phyloP scores from a whole-genome alignment of 2,113 vertebrate species.

The Syngnathus floridae region DNA sequence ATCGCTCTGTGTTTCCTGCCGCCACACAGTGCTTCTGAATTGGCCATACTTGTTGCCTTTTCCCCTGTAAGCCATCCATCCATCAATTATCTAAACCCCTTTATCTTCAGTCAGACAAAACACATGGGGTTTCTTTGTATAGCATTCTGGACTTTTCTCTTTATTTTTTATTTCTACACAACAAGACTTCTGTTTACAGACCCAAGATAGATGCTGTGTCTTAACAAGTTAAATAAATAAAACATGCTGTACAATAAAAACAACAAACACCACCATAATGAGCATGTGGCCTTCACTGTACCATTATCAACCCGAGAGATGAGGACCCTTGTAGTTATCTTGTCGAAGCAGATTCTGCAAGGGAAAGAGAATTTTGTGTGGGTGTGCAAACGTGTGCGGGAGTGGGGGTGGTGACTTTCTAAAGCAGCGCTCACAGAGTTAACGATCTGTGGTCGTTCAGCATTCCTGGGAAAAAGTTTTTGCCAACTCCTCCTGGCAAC shows the following conservation, averaged over 20 bases:
- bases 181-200: slow-evolving; percentile 36
- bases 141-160: slow-evolving; percentile 24
- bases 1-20: slow-evolving; percentile 39
- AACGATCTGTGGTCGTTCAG: slow-evolving; percentile 27
- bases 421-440: slow-evolving; percentile 34
- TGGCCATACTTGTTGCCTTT: slow-evolving; percentile 13
- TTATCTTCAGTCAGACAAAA: slow-evolving; percentile 13
- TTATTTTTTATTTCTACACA: slow-evolving; percentile 29
- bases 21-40: slow-evolving; percentile 29
- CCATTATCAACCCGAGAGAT: slow-evolving; percentile 61
- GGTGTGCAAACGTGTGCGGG: slow-evolving; percentile 10
- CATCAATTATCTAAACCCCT: no score
- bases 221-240: slow-evolving; percentile 47
- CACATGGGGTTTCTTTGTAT: slow-evolving; percentile 23
- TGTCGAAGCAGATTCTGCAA: slow-evolving; percentile 58
- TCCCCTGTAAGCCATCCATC: background rate
- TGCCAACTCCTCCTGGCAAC: slow-evolving; percentile 6
- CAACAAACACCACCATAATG: slow-evolving; percentile 57
- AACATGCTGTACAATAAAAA: slow-evolving; percentile 49
- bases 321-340: slow-evolving; percentile 64
- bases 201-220: slow-evolving; percentile 20
- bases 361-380: slow-evolving; percentile 23
- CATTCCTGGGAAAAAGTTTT: slow-evolving; percentile 16
- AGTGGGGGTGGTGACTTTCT: slow-evolving; percentile 17
- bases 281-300: slow-evolving; percentile 51